Percentiles rank a stretch among this genome's conserved stretches.
Conservation (phyloP, 1,140 invertebrate genomes). For the Phenacoccus solenopsis region DNA sequence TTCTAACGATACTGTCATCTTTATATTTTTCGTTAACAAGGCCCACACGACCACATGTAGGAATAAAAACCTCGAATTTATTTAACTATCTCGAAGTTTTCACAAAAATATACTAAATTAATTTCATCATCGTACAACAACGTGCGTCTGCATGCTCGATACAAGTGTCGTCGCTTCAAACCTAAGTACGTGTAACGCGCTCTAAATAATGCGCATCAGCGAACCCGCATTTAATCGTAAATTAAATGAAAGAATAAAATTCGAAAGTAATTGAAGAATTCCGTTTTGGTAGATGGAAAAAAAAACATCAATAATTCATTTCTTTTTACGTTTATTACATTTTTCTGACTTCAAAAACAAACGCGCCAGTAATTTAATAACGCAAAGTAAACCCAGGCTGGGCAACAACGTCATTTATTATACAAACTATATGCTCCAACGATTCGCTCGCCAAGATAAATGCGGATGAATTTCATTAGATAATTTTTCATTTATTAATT, state of each 20-base stretch:
- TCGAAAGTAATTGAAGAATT: background rate
- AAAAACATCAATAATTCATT: conserved; percentile 3
- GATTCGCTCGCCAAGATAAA: background rate
- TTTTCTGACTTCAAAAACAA: background rate
- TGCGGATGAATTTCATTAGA: background rate
- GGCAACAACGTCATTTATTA: conserved; percentile 2
- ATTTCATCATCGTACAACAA: no score
- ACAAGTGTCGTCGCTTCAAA: no score
- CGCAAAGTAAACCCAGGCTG: background rate
- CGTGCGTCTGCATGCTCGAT: no score
- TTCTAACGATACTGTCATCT: no score
- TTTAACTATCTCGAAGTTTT: no score
- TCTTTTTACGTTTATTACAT: background rate
- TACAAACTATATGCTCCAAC: background rate
- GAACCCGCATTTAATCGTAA: background rate
- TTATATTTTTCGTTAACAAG: no score
- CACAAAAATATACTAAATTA: no score
- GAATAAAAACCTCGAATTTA: no score
- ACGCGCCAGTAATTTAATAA: background rate
- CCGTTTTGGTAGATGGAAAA: background rate
- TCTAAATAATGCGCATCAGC: no score
- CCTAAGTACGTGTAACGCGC: no score
- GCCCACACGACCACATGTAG: no score
- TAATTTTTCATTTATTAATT: conserved; percentile 4
- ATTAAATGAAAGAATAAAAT: background rate